Conservation (phyloP, 2,888 invertebrate genomes). For the Dicyrtomina minuta region DNA sequence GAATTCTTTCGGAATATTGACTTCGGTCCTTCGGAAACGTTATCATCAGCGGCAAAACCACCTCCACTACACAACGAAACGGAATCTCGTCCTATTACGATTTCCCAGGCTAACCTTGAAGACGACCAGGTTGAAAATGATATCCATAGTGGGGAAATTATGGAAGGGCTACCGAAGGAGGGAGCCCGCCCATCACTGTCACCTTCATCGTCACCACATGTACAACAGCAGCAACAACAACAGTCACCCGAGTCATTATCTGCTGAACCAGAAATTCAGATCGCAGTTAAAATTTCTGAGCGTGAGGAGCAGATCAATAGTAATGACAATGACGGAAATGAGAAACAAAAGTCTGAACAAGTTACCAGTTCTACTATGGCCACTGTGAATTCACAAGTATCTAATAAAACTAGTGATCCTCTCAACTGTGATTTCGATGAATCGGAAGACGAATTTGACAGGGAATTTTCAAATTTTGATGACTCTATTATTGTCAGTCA, state of each 20-base stretch:
- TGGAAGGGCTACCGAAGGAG: too few species aligned
- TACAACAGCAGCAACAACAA: background rate
- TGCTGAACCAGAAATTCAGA: too few species aligned
- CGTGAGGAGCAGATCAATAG: background rate
- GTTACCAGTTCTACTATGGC: background rate
- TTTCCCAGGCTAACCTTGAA: too few species aligned
- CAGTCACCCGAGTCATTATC: background rate
- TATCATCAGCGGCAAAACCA: too few species aligned
- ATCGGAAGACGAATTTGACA: constrained; percentile 1
- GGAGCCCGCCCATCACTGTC: background rate
- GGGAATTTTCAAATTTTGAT: background rate
- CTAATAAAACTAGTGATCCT: background rate
- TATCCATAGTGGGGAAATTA: too few species aligned
- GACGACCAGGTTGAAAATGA: too few species aligned
- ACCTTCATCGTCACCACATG: background rate
- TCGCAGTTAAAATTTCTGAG: background rate
- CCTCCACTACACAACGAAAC: too few species aligned
- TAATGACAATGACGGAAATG: background rate
- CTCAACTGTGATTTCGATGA: too few species aligned
- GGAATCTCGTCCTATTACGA: too few species aligned
- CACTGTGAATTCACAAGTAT: too few species aligned
- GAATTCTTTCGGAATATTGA: constrained; percentile 5
- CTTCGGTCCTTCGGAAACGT: too few species aligned
- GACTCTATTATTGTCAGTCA: background rate
- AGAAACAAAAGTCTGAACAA: background rate